These are phyloP conservation scores for Hydropsyche betteni DNA, from an alignment of 2,888 invertebrate species.

Conservation along the genomic window DNA sequence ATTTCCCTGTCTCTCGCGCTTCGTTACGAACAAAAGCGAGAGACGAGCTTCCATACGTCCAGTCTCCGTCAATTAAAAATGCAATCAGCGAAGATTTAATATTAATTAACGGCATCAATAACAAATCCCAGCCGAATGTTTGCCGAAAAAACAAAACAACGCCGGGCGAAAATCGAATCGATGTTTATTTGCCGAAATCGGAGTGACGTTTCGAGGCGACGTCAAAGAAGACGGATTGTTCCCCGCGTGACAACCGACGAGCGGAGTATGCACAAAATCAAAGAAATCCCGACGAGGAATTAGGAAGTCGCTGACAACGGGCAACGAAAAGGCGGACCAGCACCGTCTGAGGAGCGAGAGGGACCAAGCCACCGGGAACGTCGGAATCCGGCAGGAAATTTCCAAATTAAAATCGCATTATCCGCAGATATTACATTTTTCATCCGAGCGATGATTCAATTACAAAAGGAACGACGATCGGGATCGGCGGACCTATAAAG, in stretches of 20 bases:
- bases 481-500: slow-evolving; percentile 41
- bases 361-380: not conserved
- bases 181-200: slow-evolving; percentile 1
- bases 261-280: slow-evolving; percentile 7
- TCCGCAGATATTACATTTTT: slow-evolving; percentile 47
- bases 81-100: not conserved
- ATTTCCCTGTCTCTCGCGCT: too few species aligned
- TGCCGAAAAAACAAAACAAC: not conserved
- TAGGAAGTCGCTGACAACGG: slow-evolving; percentile 11
- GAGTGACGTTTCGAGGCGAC: not conserved
- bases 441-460: slow-evolving; percentile 45
- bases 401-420: slow-evolving; percentile 41
- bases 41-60: not conserved
- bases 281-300: not conserved
- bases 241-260: not conserved
- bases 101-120: not conserved
- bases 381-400: slow-evolving; percentile 19
- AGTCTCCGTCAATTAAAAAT: slow-evolving; percentile 14
- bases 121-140: not conserved
- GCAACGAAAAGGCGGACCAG: slow-evolving; percentile 1
- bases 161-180: not conserved
- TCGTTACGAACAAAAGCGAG: too few species aligned
- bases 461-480: slow-evolving; percentile 38
- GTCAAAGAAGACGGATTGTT: slow-evolving; percentile 13
- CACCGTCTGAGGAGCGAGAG: not conserved